Conservation (phyloP, 1,140 invertebrate genomes). For the Paralvinella palmiformis region DNA sequence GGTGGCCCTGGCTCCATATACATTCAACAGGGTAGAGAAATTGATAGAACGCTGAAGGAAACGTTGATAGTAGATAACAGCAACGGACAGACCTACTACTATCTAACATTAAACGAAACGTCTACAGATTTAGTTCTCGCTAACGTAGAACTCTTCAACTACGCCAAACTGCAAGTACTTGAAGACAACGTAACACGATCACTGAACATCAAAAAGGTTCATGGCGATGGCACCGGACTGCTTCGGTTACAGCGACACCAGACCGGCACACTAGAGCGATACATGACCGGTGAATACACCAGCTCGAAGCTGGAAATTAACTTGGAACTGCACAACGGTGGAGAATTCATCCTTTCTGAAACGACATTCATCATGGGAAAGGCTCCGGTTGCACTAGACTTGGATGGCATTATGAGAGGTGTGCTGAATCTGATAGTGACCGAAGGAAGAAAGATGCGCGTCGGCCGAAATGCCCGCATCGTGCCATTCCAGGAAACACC, state of each 20-base stretch:
- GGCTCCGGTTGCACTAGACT: constrained; percentile 27
- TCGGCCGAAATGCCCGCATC: constrained; percentile 29
- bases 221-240: constrained; percentile 33
- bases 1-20: constrained; percentile 36
- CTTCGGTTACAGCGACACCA: constrained; percentile 29
- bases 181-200: constrained; percentile 24
- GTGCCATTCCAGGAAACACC: constrained; percentile 27
- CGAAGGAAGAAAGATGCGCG: constrained; percentile 26
- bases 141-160: constrained; percentile 29
- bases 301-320: constrained; percentile 34
- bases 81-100: constrained; percentile 29
- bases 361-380: constrained; percentile 32
- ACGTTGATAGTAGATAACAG: constrained; percentile 31
- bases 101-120: constrained; percentile 29
- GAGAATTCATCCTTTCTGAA: constrained; percentile 34
- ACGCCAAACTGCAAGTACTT: constrained; percentile 31
- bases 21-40: background rate
- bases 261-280: constrained; percentile 31
- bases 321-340: constrained; percentile 33
- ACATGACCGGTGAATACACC: constrained; percentile 21
- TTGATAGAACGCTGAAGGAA: constrained; percentile 16
- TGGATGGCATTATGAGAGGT: constrained; percentile 32
- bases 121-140: constrained; percentile 26
- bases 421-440: constrained; percentile 32
- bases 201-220: constrained; percentile 32